phyloP scores from a whole-genome alignment of 2,113 vertebrate species.

The Apus apus region DNA sequence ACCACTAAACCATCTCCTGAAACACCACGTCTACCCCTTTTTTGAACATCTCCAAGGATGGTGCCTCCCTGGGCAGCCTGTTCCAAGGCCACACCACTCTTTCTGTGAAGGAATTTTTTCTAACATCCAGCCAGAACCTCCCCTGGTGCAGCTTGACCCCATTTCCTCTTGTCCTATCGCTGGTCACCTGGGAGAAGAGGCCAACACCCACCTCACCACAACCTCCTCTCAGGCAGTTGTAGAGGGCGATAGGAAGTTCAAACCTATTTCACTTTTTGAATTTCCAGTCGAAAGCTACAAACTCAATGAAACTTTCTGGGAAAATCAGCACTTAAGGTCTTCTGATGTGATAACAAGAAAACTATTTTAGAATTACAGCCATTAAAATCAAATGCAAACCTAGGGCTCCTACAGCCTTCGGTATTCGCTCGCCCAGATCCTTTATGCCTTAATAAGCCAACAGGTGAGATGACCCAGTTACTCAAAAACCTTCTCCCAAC shows the following conservation, averaged over 20 bases:
- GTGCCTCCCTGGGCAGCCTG: no score
- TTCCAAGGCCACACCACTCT: no score
- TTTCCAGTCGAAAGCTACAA: neutral
- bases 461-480: neutral
- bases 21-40: no score
- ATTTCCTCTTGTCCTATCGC: no score
- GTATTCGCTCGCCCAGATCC: neutral
- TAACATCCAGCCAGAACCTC: no score
- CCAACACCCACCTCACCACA: no score
- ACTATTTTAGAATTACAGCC: neutral
- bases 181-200: no score
- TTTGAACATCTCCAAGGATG: no score
- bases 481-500: neutral
- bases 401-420: neutral
- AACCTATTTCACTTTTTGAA: neutral
- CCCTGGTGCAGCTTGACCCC: no score
- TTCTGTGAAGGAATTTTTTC: no score
- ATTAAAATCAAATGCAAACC: neutral
- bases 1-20: no score
- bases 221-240: no score
- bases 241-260: neutral
- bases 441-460: neutral
- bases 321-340: neutral
- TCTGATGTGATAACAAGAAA: rapidly evolving
- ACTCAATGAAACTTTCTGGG: neutral